Base-by-base conservation (phyloP, 2,797 vertebrate genomes). In the Emydoidea blandingii region DNA sequence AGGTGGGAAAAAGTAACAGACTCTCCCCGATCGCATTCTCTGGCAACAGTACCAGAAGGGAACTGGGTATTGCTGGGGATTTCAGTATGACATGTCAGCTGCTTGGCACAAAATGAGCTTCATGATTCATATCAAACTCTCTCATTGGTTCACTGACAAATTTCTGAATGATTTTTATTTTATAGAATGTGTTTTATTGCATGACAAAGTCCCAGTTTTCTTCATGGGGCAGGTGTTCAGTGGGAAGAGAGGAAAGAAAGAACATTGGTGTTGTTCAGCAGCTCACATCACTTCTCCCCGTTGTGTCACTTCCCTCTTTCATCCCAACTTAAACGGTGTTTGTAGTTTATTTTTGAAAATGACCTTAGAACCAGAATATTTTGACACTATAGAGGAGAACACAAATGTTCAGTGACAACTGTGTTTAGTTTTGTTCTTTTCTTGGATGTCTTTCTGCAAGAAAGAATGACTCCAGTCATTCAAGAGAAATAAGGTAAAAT, bases 401-500 rank as follows among this genome's bases (percentile, higher is more conserved):
- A 10, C 5, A 87, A 4, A 80, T 54, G 83, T 94, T 85, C 65
- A 68, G 7, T 84, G 19, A 53, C 5, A 83, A 56, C 21, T 83
- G 6, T 87, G 8, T 78, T 85, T 88, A n/a, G 53, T 81, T 91
- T 79, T 76, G 2, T 16, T 81, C 2, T 1, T 93, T 18, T 81
- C 29, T 81, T 57, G 11, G 8, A 87, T 91, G 92, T 90, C 23
- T 1, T 86, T 88, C 23, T 37, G 19, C 4, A 86, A 1, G 3
- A 65, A 79, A 83, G 34, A 86, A 90, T 57, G 10, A 12, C 21
- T 86, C 6, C 16, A 52, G 23, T 84, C 2, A 23, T 57, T 27
- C 23, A 52, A 4, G 59, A 93, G 16, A 81, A 52, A 76, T 15
- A 62, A 8, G 8, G 18, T 53, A 83, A 96, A 97, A 89, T 49